Evolutionary conservation across 2,888 invertebrate genomes (phyloP).

Genomic region (Hydriomena furcata): DNA sequence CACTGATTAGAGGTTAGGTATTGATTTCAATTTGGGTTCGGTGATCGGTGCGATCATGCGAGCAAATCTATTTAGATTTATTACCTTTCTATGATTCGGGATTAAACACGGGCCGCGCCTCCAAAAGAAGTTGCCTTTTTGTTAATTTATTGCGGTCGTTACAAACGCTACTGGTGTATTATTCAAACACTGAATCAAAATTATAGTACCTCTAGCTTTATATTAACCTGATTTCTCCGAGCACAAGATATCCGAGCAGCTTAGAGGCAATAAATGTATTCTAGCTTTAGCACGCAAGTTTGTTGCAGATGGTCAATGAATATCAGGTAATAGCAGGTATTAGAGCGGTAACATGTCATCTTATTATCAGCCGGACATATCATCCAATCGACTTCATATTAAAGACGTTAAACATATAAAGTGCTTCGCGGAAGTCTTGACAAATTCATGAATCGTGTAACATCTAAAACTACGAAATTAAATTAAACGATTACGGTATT

Average conservation of each 20-base stretch:
- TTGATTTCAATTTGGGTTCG: slow-evolving; percentile 47
- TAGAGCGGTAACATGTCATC: too few species aligned
- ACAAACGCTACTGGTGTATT: slow-evolving; percentile 19
- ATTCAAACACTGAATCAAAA: slow-evolving; percentile 2
- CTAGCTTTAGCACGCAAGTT: too few species aligned
- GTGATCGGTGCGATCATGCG: slow-evolving; percentile 28
- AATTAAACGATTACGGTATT: too few species aligned
- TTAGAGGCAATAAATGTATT: too few species aligned
- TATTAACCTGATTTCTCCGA: slow-evolving; percentile 8
- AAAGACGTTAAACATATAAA: too few species aligned
- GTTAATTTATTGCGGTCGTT: slow-evolving; percentile 27
- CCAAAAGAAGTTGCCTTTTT: slow-evolving; percentile 22
- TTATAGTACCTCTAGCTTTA: background rate
- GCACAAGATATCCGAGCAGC: background rate
- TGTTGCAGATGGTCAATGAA: too few species aligned
- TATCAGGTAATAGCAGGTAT: too few species aligned
- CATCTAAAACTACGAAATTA: too few species aligned
- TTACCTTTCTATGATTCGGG: slow-evolving; percentile 31
- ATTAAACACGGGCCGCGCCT: slow-evolving; percentile 30
- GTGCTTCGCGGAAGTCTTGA: too few species aligned
- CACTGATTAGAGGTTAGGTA: slow-evolving; percentile 51
- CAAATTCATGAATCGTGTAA: too few species aligned
- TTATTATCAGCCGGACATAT: too few species aligned
- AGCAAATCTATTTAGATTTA: slow-evolving; percentile 30
- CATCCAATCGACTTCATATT: too few species aligned